Evolutionary conservation across 2,797 vertebrate species (phyloP), one percentile per base, ranked within the genome.

Genomic region (Pelodytes ibericus): DNA sequence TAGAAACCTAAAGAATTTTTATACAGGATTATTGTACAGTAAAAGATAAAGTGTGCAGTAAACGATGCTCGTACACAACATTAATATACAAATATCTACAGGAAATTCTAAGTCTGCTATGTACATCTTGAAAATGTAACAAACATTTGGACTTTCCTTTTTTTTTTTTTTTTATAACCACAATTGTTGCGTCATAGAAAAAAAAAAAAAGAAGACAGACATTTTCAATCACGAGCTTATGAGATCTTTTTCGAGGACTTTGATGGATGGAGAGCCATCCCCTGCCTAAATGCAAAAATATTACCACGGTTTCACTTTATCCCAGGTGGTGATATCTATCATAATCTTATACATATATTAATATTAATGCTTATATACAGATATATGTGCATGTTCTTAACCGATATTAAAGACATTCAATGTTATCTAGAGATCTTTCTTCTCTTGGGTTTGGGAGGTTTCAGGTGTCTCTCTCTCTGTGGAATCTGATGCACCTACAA

Each of bases 41-140:
- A 95, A 96, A 98, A 98, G 96, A 97, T 98, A 96, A 95, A 98
- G 94, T 98, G 96, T 98, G 96, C 96, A 98, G 98, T 95, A 95
- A 90, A 95, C 97, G n/a, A 96, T 88, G 95, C 95, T 98, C 96
- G 95, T 98, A 99, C 96, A 95, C 95, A 94, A 96, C 96, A 94
- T 91, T 94, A 94, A 94, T 93, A 92, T 98, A 98, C 96, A 92
- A 94, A 94, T 92, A 93, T 93, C 92, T 92, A 92, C 95, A 94
- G 94, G 95, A 96, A 94, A 97, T 95, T 96, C 94, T 94, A 93
- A 92, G 94, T 94, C 95, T 72, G 93, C 93, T 99, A 98, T 99
- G 90, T 99, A 99, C 95, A 99, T 94, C 94, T 92, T 91, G 95
- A 98, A 98, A 98, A 96, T 93, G 94, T 95, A 93, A 95, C 96